phyloP scores from a whole-genome alignment of 2,797 vertebrate genomes.

The Epinephelus awoara region DNA sequence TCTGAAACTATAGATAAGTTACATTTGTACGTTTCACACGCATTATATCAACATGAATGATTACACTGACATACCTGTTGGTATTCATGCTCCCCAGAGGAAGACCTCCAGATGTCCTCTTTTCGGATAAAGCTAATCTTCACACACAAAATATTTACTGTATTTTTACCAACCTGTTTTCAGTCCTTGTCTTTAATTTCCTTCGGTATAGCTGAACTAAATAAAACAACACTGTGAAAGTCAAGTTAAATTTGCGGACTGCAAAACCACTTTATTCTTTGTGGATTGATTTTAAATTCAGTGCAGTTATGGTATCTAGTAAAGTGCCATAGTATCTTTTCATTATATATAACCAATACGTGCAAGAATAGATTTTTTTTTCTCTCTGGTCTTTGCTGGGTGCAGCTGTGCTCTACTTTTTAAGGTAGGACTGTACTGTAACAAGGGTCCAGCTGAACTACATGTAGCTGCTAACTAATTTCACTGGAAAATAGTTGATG shows the following conservation, averaged over 20 bases:
- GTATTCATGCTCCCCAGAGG: not conserved
- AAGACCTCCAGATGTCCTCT: not conserved
- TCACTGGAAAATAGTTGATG: constrained; percentile 22
- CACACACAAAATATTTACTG: too few species aligned
- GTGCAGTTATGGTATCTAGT: not conserved
- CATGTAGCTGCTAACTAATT: constrained; percentile 12
- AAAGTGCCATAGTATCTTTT: not conserved
- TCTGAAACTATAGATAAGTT: too few species aligned
- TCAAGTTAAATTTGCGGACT: not conserved
- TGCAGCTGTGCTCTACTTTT: constrained; percentile 28
- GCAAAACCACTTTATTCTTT: not conserved
- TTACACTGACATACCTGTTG: not conserved
- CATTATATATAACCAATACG: not conserved
- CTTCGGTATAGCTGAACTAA: constrained; percentile 1
- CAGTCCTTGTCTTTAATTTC: constrained; percentile 10
- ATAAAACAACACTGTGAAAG: not conserved
- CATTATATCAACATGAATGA: not conserved
- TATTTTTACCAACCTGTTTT: not conserved
- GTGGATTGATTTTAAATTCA: not conserved
- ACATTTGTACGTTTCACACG: too few species aligned
- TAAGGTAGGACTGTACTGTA: not conserved
- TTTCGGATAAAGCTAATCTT: not conserved
- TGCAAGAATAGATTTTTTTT: not conserved
- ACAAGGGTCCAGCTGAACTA: constrained; percentile 1
- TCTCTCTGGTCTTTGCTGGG: not conserved